Evolutionary conservation across 2,888 invertebrate genomes (phyloP), one percentile per base, ranked within the genome.

Genomic region (Heliconius aoede): DNA sequence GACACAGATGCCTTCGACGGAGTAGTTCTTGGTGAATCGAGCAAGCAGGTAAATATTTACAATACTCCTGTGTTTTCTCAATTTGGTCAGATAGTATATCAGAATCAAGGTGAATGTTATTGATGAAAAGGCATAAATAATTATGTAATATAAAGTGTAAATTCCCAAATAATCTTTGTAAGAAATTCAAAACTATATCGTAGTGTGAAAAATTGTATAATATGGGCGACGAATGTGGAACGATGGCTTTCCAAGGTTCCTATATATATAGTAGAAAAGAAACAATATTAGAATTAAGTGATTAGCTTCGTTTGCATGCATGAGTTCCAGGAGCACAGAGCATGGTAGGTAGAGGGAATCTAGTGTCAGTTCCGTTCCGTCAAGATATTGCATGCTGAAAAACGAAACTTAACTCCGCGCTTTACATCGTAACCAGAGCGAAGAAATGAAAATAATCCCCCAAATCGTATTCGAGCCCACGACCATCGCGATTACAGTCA

Each of bases 191-290:
- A 36, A 60, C 58, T 32, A 9, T 58, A 36, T 21, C 58, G 55
- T 32, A 21, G 8, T 60, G 32, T 71, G 55, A 55, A 24, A 60
- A 71, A 60, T 26, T 36, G 36, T 30, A 26, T 71, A n/a, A 71
- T 32, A 55, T 26, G 18, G 26, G 71, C 26, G 24, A 32, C 71
- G 55, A 71, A 58, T 58, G 58, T 36, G 58, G n/a, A 71, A 30
- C 30, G 32, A 55, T 15, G 7, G 32, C 5, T 68, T 68, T 55
- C 9, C 24, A n/a, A 32, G 58, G 24, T 32, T 18, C 58, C 24
- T 26, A 7, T 60, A 15, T 60, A 11, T n/a, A n/a, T n/a, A n/a
- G n/a, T n/a, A n/a, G n/a, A n/a, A 15, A 26, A 26, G 13, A 15
- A 60, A 2, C 15, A 26, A 58, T 24, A 24, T 58, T 24, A 24